These are phyloP conservation scores for Habropoda laboriosa DNA, from an alignment of 1,140 invertebrate genomes.

Conservation along the genomic window DNA sequence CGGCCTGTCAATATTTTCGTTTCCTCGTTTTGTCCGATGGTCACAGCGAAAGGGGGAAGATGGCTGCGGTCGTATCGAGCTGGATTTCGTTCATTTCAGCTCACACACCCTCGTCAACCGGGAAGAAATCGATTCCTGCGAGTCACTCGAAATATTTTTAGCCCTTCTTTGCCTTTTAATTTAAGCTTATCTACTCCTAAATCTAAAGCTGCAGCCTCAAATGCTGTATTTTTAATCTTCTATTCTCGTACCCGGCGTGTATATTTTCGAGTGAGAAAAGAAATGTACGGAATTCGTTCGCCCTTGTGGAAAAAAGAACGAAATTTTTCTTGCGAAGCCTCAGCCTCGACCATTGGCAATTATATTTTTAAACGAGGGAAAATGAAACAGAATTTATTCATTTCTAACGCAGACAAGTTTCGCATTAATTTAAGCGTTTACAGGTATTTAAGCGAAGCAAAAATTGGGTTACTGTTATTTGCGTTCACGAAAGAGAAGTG, in stretches of 20 bases:
- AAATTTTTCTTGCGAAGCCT: too few relatives aligned
- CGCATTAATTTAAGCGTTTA: too few relatives aligned
- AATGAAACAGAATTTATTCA: too few relatives aligned
- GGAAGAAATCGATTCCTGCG: not conserved
- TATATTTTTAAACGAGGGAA: too few relatives aligned
- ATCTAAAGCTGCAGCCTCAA: not conserved
- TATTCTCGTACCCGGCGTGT: not conserved
- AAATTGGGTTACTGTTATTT: too few relatives aligned
- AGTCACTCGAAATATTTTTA: not conserved
- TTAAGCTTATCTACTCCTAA: not conserved
- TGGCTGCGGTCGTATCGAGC: not conserved
- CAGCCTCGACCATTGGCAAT: too few relatives aligned
- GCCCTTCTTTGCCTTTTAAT: not conserved
- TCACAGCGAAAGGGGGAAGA: not conserved
- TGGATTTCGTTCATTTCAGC: not conserved
- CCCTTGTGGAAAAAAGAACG: too few relatives aligned
- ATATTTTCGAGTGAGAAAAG: not conserved
- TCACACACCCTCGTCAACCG: not conserved
- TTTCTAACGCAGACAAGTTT: too few relatives aligned
- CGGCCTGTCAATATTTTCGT: slow-evolving; percentile 46
- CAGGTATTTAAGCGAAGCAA: too few relatives aligned
- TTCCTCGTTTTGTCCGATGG: slow-evolving; percentile 19
- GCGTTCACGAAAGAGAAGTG: too few relatives aligned
- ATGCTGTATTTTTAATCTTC: not conserved
- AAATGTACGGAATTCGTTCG: not conserved